These are phyloP conservation scores for Cerastis rubricosa DNA, from an alignment of 2,888 invertebrate species.

Conservation along the genomic window DNA sequence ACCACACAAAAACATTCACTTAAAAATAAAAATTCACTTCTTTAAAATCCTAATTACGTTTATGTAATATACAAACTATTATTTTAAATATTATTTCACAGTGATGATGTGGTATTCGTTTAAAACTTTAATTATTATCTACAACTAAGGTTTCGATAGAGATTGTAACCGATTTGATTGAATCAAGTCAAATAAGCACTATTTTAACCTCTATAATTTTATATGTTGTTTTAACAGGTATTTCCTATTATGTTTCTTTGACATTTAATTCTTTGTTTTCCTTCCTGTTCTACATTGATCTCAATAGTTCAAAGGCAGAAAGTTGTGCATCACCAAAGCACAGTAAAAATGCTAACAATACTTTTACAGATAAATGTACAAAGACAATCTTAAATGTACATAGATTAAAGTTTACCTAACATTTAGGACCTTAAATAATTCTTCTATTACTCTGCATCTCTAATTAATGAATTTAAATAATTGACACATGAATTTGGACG, in stretches of 20 bases:
- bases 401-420: constrained; percentile 41
- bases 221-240: constrained; percentile 10
- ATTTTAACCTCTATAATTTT: constrained; percentile 1
- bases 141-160: constrained; percentile 48
- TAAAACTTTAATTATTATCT: constrained; percentile 55
- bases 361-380: constrained; percentile 59
- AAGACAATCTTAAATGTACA: constrained; percentile 49
- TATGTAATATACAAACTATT: constrained; percentile 56
- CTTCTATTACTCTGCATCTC: constrained; percentile 36
- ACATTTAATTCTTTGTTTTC: neutral
- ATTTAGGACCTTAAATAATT: constrained; percentile 40
- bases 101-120: constrained; percentile 81
- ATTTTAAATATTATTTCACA: constrained; percentile 77
- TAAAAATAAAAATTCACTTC: constrained; percentile 43
- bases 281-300: constrained; percentile 5
- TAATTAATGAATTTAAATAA: constrained; percentile 53
- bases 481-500: constrained; percentile 76
- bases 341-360: constrained; percentile 51
- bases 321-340: constrained; percentile 10
- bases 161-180: constrained; percentile 21
- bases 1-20: constrained; percentile 16
- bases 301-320: constrained; percentile 3
- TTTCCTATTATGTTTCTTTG: neutral
- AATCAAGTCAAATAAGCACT: constrained; percentile 3
- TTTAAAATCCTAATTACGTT: constrained; percentile 45